Evolutionary conservation across 2,888 invertebrate genomes (phyloP), one percentile per base, ranked within the genome.

Genomic region (Zhengitettix transpicula): DNA sequence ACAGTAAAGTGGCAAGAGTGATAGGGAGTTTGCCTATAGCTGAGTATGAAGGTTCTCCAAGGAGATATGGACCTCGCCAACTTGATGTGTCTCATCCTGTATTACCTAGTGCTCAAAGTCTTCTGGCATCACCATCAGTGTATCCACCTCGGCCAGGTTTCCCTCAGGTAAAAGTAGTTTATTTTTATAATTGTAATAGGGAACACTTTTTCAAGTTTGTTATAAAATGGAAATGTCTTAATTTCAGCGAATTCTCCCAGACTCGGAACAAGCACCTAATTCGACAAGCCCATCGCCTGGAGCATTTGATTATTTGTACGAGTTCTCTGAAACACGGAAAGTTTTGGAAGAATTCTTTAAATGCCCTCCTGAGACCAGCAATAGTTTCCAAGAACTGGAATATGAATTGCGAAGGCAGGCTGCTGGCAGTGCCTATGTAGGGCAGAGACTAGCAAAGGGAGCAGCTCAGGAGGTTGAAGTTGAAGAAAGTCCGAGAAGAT

Each of bases 321-420:
- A 93, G 74, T 92, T 92, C 74, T 92, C 92, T 0, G 92, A 93
- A 75, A 93, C 93, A 40, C 79, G 91, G 65, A 92, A 92, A 76
- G 92, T 93, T 55, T 76, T 93, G 53, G 92, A 93, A 70, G 92
- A 93, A 75, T 93, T 93, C 76, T 93, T 92, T 77, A 85, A 88
- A 72, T 87, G 88, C 71, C 86, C 86, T 51, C 60, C 40, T 56
- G 40, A 14, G 12, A 41, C 41, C 40, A 55, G 40, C n/a, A n/a
- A 47, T 8, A 47, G 87, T 70, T 75, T 74, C 63, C 72, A 71
- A 57, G 73, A 73, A 59, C 67, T 88, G 67, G 87, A 88, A 73
- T 89, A 89, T 70, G 87, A 87, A 70, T 73, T 90, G 60, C 77
- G 85, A 65, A 78, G 88, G 62, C 87, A 88, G 70, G 74, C 76